Conservation (phyloP, 2,113 vertebrate species). For the Haemorhous mexicanus region DNA sequence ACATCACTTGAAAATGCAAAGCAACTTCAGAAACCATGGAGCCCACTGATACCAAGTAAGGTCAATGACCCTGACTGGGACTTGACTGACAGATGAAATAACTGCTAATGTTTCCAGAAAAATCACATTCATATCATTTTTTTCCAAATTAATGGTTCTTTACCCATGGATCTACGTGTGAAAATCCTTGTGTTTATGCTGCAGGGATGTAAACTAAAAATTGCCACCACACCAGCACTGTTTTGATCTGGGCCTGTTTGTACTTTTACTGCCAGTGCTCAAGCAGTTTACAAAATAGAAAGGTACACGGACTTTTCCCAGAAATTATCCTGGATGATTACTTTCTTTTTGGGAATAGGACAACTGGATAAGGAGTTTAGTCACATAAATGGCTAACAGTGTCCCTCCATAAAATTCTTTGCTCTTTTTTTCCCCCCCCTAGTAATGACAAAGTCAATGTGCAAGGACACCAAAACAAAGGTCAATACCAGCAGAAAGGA, state of each 20-base stretch:
- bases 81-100: neutral
- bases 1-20: neutral
- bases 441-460: neutral
- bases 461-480: neutral
- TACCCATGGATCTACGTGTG: neutral
- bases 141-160: neutral
- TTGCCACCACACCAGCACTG: neutral
- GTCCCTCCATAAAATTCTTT: neutral
- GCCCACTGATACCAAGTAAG: neutral
- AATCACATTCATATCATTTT: neutral
- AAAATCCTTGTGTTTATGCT: neutral
- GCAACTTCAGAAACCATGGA: neutral
- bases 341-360: neutral
- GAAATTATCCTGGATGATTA: neutral
- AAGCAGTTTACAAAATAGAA: neutral
- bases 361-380: neutral
- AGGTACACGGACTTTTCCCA: rapidly evolving
- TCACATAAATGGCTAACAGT: neutral
- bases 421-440: neutral
- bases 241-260: neutral
- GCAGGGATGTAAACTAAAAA: neutral
- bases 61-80: neutral
- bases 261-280: neutral
- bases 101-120: neutral
- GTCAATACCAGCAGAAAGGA: neutral